A percentile compares a stretch with the other conserved stretches of the same genome.
phyloP scores from a whole-genome alignment of 2,113 vertebrate species.

The Lepus europaeus region DNA sequence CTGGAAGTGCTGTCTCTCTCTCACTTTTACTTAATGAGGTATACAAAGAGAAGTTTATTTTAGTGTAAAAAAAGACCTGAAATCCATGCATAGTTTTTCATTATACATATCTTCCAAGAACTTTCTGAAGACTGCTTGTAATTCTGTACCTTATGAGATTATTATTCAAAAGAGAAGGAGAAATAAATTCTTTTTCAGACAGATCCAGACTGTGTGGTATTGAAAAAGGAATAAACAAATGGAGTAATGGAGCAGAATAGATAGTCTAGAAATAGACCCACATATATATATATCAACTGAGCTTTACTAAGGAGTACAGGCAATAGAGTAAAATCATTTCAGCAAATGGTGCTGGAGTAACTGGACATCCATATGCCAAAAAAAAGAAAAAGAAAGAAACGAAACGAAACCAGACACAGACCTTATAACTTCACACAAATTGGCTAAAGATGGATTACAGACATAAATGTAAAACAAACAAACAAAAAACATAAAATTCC shows the following conservation, averaged over 20 bases:
- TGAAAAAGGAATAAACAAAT: not conserved
- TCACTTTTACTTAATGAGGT: too few species aligned
- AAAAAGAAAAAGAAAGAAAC: too few species aligned
- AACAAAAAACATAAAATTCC: not conserved
- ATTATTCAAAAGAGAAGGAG: not conserved
- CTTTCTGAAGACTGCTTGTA: not conserved
- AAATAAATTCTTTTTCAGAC: not conserved
- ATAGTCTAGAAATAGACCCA: not conserved
- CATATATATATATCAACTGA: not conserved
- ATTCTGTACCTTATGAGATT: not conserved
- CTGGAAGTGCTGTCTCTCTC: too few species aligned
- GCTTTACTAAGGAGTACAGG: not conserved
- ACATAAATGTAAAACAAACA: not conserved
- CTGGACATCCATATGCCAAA: not conserved
- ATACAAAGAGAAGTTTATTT: too few species aligned
- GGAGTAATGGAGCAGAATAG: not conserved
- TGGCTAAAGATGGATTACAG: not conserved
- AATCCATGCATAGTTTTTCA: too few species aligned
- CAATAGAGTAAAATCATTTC: not conserved
- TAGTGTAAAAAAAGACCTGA: too few species aligned
- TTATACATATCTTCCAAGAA: too few species aligned
- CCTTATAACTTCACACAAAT: not conserved
- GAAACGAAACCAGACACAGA: not conserved
- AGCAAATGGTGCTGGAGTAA: not conserved
- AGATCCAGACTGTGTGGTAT: not conserved